A percentile compares a stretch with the other conserved stretches of the same genome.
Conservation (phyloP, 2,113 vertebrate genomes). For the Chaetops frenatus region DNA sequence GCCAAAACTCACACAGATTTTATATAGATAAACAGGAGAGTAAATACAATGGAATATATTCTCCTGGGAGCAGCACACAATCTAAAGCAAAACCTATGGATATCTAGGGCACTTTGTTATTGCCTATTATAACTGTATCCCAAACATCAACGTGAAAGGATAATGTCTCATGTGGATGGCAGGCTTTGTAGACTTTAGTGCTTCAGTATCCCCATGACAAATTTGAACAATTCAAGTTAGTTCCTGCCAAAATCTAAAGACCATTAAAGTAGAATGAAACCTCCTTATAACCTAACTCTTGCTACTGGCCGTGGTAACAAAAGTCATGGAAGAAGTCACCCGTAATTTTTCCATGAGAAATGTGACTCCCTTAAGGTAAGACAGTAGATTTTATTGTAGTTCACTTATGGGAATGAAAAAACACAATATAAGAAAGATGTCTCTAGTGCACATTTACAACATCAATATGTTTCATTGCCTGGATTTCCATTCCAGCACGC, state of each 20-base stretch:
- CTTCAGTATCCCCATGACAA: neutral
- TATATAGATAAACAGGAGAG: neutral
- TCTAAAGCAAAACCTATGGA: neutral
- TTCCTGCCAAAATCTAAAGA: neutral
- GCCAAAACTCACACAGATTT: neutral
- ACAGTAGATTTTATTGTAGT: slow-evolving; percentile 22
- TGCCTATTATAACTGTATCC: neutral
- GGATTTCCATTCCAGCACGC: neutral
- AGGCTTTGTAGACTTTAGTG: neutral
- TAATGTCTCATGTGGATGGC: neutral
- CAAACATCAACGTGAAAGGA: neutral
- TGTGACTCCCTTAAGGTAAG: neutral
- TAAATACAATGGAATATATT: neutral
- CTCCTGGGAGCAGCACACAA: neutral
- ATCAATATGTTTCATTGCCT: slow-evolving; percentile 11
- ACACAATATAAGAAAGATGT: neutral
- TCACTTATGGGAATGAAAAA: slow-evolving; percentile 27
- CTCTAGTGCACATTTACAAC: slow-evolving; percentile 8
- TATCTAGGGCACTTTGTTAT: neutral
- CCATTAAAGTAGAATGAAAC: neutral
- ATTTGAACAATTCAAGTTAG: neutral
- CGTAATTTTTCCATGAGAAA: slow-evolving; percentile 33
- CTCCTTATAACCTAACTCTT: neutral
- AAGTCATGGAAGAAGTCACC: neutral
- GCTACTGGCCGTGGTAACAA: neutral